Percentiles rank a stretch among this genome's conserved stretches.
These are phyloP conservation scores for Conops quadrifasciatus DNA, from an alignment of 2,888 invertebrate species.

Conservation along the genomic window DNA sequence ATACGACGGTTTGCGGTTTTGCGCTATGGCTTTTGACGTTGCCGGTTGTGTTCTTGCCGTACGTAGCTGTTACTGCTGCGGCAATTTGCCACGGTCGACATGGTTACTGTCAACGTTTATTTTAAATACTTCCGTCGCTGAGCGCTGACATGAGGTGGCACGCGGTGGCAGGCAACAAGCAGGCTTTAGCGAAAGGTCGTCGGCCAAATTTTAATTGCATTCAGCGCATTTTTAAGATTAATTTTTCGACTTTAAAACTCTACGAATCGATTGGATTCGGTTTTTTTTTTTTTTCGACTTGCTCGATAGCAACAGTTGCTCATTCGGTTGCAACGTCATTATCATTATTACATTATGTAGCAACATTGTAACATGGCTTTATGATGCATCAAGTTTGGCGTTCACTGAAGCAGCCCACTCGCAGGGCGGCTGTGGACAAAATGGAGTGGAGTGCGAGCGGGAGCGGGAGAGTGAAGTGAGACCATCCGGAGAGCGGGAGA, in stretches of 20 bases:
- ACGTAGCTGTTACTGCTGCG: slow-evolving; percentile 12
- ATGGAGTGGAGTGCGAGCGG: background rate
- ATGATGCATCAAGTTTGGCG: background rate
- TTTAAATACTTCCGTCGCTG: slow-evolving; percentile 24
- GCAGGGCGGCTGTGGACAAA: too few species aligned
- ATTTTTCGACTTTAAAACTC: slow-evolving; percentile 2
- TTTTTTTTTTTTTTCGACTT: background rate
- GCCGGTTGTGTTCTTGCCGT: too few species aligned
- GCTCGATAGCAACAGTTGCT: background rate
- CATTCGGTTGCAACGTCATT: too few species aligned
- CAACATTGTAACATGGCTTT: background rate
- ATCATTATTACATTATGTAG: background rate
- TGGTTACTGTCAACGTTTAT: slow-evolving; percentile 21
- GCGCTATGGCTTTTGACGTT: too few species aligned
- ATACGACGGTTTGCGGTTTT: slow-evolving; percentile 20
- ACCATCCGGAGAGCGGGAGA: background rate
- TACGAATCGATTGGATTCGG: background rate
- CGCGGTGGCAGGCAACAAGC: background rate
- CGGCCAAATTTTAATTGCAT: slow-evolving; percentile 32
- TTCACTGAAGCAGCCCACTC: too few species aligned
- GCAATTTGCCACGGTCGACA: background rate
- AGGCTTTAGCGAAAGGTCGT: background rate
- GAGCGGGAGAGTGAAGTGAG: background rate
- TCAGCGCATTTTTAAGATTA: slow-evolving; percentile 22
- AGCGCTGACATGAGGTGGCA: background rate